A percentile compares a stretch with the other conserved stretches of the same genome.
Evolutionary conservation across 92 coral and sea anemone species (phyloP).

Genomic region (Chrysogorgia sp.): DNA sequence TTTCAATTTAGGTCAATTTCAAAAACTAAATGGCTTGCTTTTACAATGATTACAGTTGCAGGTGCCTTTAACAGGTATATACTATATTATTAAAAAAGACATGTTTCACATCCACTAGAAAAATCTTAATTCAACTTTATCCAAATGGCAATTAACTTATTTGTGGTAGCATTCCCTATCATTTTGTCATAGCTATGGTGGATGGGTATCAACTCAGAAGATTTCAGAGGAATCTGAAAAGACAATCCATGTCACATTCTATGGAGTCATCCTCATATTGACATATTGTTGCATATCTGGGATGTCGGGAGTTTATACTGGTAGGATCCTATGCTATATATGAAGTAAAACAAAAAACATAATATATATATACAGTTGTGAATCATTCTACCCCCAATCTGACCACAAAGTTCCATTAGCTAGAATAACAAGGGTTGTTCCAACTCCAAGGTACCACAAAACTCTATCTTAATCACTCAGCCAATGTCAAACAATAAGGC

Average conservation of each 20-base stretch:
- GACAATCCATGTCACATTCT: conserved; percentile 64
- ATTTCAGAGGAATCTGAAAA: conserved; percentile 39
- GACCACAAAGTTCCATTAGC: too few relatives aligned
- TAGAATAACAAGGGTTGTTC: too few relatives aligned
- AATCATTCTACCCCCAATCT: background rate
- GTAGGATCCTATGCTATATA: conserved; percentile 25
- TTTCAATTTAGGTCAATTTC: conserved; percentile 64
- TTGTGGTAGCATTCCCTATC: background rate
- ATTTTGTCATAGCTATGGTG: conserved; percentile 69
- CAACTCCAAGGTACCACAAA: too few relatives aligned
- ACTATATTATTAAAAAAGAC: background rate
- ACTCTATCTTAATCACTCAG: too few relatives aligned
- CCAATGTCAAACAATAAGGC: too few relatives aligned
- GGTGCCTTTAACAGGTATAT: conserved; percentile 82
- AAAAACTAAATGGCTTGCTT: conserved; percentile 71
- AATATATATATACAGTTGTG: too few relatives aligned
- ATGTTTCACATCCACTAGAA: background rate
- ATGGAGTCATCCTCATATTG: conserved; percentile 70
- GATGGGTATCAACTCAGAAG: conserved; percentile 52
- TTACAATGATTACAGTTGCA: conserved; percentile 73
- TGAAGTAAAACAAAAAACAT: too few relatives aligned
- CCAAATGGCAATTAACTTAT: too few relatives aligned
- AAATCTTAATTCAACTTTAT: background rate
- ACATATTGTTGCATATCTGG: conserved; percentile 83
- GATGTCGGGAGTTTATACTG: conserved; percentile 84